phyloP scores from a whole-genome alignment of 2,113 vertebrate genomes.

The Uria lomvia region DNA sequence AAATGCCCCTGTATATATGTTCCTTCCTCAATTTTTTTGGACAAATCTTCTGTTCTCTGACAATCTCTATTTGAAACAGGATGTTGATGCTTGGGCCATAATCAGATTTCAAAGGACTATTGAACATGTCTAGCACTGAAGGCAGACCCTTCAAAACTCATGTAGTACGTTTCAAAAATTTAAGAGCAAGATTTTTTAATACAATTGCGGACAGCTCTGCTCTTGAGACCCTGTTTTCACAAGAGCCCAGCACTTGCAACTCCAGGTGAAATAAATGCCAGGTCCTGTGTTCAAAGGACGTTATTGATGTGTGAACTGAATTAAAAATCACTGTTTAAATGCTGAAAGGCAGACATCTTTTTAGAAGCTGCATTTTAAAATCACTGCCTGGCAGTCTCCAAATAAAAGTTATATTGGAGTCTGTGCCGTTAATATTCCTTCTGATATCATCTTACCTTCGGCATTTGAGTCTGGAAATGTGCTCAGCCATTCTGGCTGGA shows the following conservation, averaged over 20 bases:
- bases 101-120: not conserved
- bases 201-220: not conserved
- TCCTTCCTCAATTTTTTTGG: not conserved
- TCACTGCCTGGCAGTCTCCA: not conserved
- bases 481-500: not conserved
- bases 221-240: not conserved
- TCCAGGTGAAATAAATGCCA: constrained; percentile 36
- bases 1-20: rapidly evolving
- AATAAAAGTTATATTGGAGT: not conserved
- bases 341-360: constrained; percentile 10
- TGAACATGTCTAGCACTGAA: not conserved
- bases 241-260: not conserved
- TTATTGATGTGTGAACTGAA: constrained; percentile 10
- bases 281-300: not conserved
- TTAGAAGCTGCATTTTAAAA: not conserved
- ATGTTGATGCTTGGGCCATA: not conserved
- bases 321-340: not conserved
- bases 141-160: not conserved
- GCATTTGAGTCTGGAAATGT: not conserved
- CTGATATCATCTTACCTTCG: not conserved
- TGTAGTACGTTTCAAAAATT: not conserved
- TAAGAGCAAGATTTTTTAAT: not conserved
- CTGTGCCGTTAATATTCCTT: not conserved
- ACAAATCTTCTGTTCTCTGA: not conserved
- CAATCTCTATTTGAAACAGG: not conserved